Evolutionary conservation across 2,888 invertebrate species (phyloP).

Genomic region (Heliconius cydno): DNA sequence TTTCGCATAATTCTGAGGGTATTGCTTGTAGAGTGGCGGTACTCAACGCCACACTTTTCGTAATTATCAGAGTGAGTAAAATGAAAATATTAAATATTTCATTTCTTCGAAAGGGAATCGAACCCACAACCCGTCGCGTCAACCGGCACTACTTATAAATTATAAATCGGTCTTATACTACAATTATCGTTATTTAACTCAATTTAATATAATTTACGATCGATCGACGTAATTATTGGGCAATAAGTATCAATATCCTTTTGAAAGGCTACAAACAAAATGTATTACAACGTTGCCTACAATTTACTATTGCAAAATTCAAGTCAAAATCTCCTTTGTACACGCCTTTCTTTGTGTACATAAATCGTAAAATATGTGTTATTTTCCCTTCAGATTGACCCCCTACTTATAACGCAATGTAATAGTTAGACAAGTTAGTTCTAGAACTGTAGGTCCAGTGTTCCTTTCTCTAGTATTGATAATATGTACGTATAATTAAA

Average conservation of each 20-base stretch:
- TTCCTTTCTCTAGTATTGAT: background rate
- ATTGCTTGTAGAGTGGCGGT: background rate
- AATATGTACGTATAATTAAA: background rate
- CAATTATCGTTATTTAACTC: background rate
- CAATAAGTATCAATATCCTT: slow-evolving; percentile 22
- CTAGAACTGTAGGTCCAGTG: background rate
- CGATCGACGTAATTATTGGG: background rate
- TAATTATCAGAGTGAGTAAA: too few relatives aligned
- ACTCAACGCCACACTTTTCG: background rate
- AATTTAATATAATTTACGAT: background rate
- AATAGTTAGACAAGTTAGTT: background rate
- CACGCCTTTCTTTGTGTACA: slow-evolving; percentile 25
- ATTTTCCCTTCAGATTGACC: slow-evolving; percentile 5
- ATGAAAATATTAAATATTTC: too few relatives aligned
- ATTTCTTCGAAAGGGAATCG: too few relatives aligned
- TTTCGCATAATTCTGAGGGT: background rate
- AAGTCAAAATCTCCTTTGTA: slow-evolving; percentile 1
- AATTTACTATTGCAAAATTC: slow-evolving; percentile 29
- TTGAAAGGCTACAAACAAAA: slow-evolving; percentile 23
- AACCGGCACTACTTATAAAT: too few relatives aligned
- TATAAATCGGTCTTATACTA: too few relatives aligned
- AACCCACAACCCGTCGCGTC: too few relatives aligned
- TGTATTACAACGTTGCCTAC: slow-evolving; percentile 14
- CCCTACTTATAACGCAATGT: background rate
- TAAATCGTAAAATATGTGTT: slow-evolving; percentile 20